Evolutionary conservation across 2,113 vertebrate species (phyloP), one percentile per base, ranked within the genome.

Genomic region (Sciurus niger): DNA sequence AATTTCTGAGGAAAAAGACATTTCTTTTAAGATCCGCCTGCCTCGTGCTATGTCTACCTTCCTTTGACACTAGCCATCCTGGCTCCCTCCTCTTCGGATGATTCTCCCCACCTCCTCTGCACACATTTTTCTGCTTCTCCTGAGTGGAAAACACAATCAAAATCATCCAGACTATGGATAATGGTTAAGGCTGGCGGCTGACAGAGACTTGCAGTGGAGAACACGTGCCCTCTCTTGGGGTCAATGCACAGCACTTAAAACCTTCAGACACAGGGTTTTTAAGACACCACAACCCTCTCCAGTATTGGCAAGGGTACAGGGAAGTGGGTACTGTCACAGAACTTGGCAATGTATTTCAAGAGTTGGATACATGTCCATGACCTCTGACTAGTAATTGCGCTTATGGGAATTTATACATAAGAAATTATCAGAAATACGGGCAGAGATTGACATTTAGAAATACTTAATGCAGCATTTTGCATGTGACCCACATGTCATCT

Each of bases 341-440:
- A 40, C n/a, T 84, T 73, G 89, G 89, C 63, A 89, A n/a, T 53
- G 85, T 9, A 67, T 79, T 93, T 60, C 65, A 84, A 93, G 76
- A 76, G 67, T 43, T 92, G 89, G 60, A 76, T 94, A 48, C 51
- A 73, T 9, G 37, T 46, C 87, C 17, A 84, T 51, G 80, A 94
- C 51, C 88, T 86, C 93, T 97, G 96, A 89, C 74, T 85, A 93
- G 34, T 85, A 86, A 96, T 93, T 72, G 93, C 72, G 90, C 70
- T 96, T 97, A 93, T 68, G 84, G 95, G 89, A 97, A 96, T 83
- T 85, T 85, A 89, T 93, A 96, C 90, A 67, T 43, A 76, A 73
- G 73, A 46, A 85, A 95, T 97, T 84, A 97, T 95, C 91, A 97
- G 96, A 97, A 97, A 96, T 95, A 80, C 1, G 8, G 84, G 40